Percentiles rank a stretch among this genome's conserved stretches.
These are phyloP conservation scores for Acomys russatus DNA, from an alignment of 2,797 vertebrate genomes.

Conservation along the genomic window DNA sequence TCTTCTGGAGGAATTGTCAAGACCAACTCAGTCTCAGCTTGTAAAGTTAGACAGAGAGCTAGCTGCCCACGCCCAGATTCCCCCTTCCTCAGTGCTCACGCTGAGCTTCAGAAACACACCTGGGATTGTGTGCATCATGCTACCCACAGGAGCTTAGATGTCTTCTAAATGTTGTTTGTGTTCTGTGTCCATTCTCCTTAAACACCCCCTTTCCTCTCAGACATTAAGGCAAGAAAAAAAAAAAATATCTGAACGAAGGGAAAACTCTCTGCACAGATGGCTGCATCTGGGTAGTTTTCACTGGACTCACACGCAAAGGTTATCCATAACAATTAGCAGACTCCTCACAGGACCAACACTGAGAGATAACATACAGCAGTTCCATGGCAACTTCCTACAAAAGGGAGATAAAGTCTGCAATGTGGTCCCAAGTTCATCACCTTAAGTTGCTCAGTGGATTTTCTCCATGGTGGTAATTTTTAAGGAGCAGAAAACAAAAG, in stretches of 20 bases:
- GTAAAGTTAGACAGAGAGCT: slow-evolving; percentile 36
- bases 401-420: slow-evolving; percentile 91
- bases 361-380: slow-evolving; percentile 88
- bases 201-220: slow-evolving; percentile 65
- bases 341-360: slow-evolving; percentile 91
- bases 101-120: slow-evolving; percentile 70
- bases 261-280: slow-evolving; percentile 66
- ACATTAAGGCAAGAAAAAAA: slow-evolving; percentile 70
- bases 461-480: slow-evolving; percentile 64
- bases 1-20: slow-evolving; percentile 67
- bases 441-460: slow-evolving; percentile 82
- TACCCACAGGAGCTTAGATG: slow-evolving; percentile 65
- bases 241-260: slow-evolving; percentile 66
- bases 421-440: slow-evolving; percentile 89
- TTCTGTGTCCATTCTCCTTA: not conserved
- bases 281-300: slow-evolving; percentile 64
- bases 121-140: slow-evolving; percentile 15
- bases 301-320: slow-evolving; percentile 88
- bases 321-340: slow-evolving; percentile 88
- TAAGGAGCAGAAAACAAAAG: slow-evolving; percentile 69
- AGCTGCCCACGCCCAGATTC: slow-evolving; percentile 62
- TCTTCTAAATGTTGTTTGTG: slow-evolving; percentile 66
- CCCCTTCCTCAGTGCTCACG: slow-evolving; percentile 60
- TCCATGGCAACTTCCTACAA: slow-evolving; percentile 90
- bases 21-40: slow-evolving; percentile 68